Conservation (phyloP, 2,888 invertebrate species). For the Stenurella melanura region DNA sequence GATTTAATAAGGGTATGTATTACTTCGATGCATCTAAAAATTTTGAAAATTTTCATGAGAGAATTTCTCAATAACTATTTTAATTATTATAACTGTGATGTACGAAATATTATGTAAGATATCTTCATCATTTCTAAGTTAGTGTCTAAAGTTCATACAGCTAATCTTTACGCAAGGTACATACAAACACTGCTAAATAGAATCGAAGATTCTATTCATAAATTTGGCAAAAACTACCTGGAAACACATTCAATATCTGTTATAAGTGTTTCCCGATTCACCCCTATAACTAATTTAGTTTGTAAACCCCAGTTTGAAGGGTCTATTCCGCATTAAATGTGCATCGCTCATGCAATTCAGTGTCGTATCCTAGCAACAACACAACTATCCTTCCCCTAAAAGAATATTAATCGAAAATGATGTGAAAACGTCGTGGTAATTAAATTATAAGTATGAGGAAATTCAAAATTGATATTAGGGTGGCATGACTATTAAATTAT, state of each 20-base stretch:
- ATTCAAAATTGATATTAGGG: constrained; percentile 9
- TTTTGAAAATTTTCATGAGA: too few species aligned
- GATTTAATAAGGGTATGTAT: too few species aligned
- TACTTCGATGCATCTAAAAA: too few species aligned
- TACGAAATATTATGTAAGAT: too few species aligned
- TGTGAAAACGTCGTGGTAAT: background rate
- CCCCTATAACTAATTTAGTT: constrained; percentile 40
- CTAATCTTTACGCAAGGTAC: background rate
- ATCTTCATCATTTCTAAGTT: too few species aligned
- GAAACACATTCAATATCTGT: background rate
- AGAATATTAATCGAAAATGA: constrained; percentile 31
- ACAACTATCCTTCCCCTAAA: constrained; percentile 33
- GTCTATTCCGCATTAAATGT: constrained; percentile 40
- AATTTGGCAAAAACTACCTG: background rate
- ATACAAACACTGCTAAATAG: background rate
- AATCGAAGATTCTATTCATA: background rate
- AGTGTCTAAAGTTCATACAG: too few species aligned
- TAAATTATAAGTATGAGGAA: constrained; percentile 5
- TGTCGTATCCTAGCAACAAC: constrained; percentile 31
- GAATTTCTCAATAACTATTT: too few species aligned
- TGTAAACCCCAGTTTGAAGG: constrained; percentile 30
- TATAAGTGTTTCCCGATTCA: constrained; percentile 11
- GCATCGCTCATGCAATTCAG: constrained; percentile 53
- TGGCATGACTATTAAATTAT: background rate
- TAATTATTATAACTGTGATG: too few species aligned